Evolutionary conservation across 1,140 invertebrate species (phyloP).

Genomic region (Rhagoletis zephyria): DNA sequence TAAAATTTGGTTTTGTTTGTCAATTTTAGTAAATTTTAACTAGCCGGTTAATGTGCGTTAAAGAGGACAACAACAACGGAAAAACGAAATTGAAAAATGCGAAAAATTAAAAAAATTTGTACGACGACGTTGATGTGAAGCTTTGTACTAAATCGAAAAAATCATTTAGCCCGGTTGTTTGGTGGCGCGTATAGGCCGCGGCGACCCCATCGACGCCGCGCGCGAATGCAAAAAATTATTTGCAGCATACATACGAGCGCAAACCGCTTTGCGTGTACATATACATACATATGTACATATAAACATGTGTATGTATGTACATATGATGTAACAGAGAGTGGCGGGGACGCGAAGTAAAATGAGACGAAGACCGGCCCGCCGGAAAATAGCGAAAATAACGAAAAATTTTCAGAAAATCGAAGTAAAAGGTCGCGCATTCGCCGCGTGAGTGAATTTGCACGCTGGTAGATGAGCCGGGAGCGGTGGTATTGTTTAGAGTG

Average conservation of each 20-base stretch:
- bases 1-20: conserved; percentile 19
- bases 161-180: conserved; percentile 66
- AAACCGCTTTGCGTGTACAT: background rate
- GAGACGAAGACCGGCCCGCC: background rate
- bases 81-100: conserved; percentile 66
- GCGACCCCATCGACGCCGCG: conserved; percentile 29
- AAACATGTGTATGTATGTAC: background rate
- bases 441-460: conserved; percentile 12
- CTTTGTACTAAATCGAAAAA: conserved; percentile 73
- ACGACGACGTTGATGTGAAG: conserved; percentile 73
- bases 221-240: conserved; percentile 45
- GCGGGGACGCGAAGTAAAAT: background rate
- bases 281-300: background rate
- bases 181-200: conserved; percentile 70
- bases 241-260: conserved; percentile 35
- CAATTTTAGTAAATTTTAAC: conserved; percentile 20
- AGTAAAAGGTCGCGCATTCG: conserved; percentile 43
- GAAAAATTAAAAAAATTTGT: conserved; percentile 73
- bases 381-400: conserved; percentile 22
- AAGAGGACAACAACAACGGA: conserved; percentile 51
- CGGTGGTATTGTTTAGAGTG: conserved; percentile 2
- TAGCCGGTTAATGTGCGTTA: conserved; percentile 52
- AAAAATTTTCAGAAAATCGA: conserved; percentile 38
- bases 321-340: background rate
- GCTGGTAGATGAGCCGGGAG: background rate